Evolutionary conservation across 2,888 invertebrate genomes (phyloP).

Genomic region (Xanthorhoe designata): DNA sequence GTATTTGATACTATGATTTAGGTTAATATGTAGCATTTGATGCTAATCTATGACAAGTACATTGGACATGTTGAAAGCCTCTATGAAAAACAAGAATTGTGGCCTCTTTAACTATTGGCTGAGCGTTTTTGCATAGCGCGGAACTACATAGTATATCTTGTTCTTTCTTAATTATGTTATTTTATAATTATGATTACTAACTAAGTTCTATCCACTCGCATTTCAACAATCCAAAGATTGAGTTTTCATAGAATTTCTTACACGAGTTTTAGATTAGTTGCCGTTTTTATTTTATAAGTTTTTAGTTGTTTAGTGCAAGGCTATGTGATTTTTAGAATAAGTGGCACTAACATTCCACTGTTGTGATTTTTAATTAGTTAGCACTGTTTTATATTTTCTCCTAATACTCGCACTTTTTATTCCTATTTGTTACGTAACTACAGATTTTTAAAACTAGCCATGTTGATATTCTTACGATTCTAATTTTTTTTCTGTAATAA

Average conservation of each 20-base stretch:
- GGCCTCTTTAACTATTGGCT: background rate
- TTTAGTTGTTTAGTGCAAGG: constrained; percentile 61
- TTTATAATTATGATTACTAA: constrained; percentile 43
- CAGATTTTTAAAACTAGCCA: constrained; percentile 46
- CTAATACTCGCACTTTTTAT: constrained; percentile 39
- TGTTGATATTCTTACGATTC: constrained; percentile 31
- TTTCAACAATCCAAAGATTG: constrained; percentile 75
- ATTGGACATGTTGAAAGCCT: background rate
- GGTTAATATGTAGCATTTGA: constrained; percentile 44
- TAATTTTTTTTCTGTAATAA: constrained; percentile 39
- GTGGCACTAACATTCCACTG: constrained; percentile 80
- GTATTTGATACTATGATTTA: constrained; percentile 32
- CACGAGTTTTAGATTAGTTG: constrained; percentile 51
- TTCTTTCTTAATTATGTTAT: constrained; percentile 22
- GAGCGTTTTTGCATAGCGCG: constrained; percentile 4
- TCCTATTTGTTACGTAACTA: constrained; percentile 48
- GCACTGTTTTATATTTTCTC: constrained; percentile 54
- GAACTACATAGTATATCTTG: constrained; percentile 1
- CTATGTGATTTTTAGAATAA: constrained; percentile 81
- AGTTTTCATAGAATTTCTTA: constrained; percentile 57
- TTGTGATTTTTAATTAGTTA: constrained; percentile 77
- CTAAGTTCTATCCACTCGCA: constrained; percentile 56
- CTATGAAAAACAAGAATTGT: background rate
- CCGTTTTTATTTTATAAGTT: constrained; percentile 55
- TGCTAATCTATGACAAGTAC: constrained; percentile 40